Percentiles rank a stretch among this genome's conserved stretches.
Conservation (phyloP, 2,113 vertebrate genomes). For the Xenopus borealis region DNA sequence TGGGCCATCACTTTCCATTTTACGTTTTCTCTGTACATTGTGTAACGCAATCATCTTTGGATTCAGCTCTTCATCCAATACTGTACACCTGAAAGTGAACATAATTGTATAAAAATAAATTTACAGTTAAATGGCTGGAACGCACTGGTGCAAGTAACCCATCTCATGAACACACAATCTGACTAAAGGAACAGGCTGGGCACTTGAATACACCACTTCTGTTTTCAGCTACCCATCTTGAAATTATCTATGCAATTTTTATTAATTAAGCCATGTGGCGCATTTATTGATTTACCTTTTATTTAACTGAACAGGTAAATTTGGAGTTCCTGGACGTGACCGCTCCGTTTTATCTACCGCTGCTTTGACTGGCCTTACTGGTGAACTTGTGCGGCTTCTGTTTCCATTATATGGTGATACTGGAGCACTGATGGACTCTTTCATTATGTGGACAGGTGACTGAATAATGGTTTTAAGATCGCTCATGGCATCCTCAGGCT, state of each 20-base stretch:
- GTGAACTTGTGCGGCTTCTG: constrained; percentile 70
- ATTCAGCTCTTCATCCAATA: constrained; percentile 74
- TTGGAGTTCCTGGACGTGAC: constrained; percentile 60
- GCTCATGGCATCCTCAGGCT: constrained; percentile 54
- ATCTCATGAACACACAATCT: too few relatives aligned
- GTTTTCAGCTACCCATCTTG: too few relatives aligned
- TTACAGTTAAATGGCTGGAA: too few relatives aligned
- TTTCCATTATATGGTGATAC: constrained; percentile 62
- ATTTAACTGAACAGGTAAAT: constrained; percentile 63
- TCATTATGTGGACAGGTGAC: constrained; percentile 57
- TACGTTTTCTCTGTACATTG: constrained; percentile 90
- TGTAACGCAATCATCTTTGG: constrained; percentile 77
- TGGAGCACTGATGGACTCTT: constrained; percentile 64
- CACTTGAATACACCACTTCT: too few relatives aligned
- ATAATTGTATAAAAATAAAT: too few relatives aligned
- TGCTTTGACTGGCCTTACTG: constrained; percentile 64
- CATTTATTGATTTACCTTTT: constrained; percentile 64
- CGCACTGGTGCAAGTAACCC: too few relatives aligned
- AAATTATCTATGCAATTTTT: too few relatives aligned
- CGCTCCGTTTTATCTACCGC: constrained; percentile 60
- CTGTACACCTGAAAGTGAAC: constrained; percentile 62
- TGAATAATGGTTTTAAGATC: constrained; percentile 57
- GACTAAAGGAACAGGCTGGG: too few relatives aligned
- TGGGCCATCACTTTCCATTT: constrained; percentile 77
- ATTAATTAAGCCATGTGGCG: too few relatives aligned